These are phyloP conservation scores for Pristiophorus japonicus DNA, from an alignment of 2,113 vertebrate species.

Conservation along the genomic window DNA sequence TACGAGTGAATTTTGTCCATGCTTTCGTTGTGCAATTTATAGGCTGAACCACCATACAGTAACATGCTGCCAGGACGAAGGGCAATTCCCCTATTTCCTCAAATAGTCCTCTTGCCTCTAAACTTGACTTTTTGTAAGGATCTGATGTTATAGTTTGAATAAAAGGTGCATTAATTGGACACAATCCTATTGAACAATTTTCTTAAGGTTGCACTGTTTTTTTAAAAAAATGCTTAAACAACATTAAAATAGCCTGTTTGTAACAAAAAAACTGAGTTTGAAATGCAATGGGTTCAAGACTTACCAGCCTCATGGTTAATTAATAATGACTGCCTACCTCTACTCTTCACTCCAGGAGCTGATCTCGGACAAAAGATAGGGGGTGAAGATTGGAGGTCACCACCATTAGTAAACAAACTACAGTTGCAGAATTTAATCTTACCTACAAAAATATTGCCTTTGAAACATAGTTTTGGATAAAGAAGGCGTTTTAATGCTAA, in stretches of 20 bases:
- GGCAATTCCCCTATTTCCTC: too few relatives aligned
- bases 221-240: not conserved
- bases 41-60: not conserved
- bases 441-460: not conserved
- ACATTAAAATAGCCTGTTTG: not conserved
- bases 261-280: not conserved
- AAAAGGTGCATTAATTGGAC: not conserved
- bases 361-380: not conserved
- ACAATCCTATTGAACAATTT: too few relatives aligned
- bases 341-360: not conserved
- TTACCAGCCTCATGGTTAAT: not conserved
- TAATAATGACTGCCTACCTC: not conserved
- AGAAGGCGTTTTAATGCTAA: not conserved
- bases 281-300: too few relatives aligned
- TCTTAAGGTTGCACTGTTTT: not conserved
- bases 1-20: too few relatives aligned
- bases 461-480: not conserved
- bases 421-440: not conserved
- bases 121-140: not conserved
- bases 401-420: not conserved
- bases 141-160: not conserved
- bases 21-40: not conserved
- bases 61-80: not conserved
- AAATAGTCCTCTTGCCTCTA: not conserved
- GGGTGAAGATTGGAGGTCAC: not conserved